A percentile compares a stretch with the other conserved stretches of the same genome.
Evolutionary conservation across 2,888 invertebrate genomes (phyloP).

Genomic region (Octonoba sinensis): DNA sequence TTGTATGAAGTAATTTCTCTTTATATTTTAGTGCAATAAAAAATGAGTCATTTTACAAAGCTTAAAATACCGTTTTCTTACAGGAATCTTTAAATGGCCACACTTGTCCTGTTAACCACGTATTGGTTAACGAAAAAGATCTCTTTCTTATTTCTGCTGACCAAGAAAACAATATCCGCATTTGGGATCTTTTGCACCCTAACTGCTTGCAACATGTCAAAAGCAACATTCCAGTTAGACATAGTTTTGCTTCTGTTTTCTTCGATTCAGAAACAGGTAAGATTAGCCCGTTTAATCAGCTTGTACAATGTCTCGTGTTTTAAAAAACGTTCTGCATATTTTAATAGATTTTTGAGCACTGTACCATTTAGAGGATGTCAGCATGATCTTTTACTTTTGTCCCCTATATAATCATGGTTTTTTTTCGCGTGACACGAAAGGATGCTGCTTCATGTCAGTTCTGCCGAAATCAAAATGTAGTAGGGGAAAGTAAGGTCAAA

Average conservation of each 20-base stretch:
- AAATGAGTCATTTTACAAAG: too few species aligned
- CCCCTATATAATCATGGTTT: too few species aligned
- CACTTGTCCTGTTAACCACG: slow-evolving; percentile 78
- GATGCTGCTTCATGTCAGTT: too few species aligned
- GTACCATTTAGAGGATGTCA: too few species aligned
- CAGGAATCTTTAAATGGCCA: slow-evolving; percentile 75
- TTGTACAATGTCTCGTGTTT: not conserved
- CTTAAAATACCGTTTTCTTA: not conserved
- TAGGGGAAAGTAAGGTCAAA: too few species aligned
- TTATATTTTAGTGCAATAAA: too few species aligned
- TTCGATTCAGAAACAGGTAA: slow-evolving; percentile 33
- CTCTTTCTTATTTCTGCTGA: slow-evolving; percentile 81
- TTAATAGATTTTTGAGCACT: too few species aligned
- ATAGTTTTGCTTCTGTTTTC: slow-evolving; percentile 8
- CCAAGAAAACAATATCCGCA: slow-evolving; percentile 80
- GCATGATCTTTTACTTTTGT: too few species aligned
- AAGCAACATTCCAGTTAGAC: slow-evolving; percentile 13
- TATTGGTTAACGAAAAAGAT: slow-evolving; percentile 79
- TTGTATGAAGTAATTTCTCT: too few species aligned
- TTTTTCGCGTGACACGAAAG: too few species aligned
- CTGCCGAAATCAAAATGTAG: too few species aligned
- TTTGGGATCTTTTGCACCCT: slow-evolving; percentile 81
- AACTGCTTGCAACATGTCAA: slow-evolving; percentile 76
- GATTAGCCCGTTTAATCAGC: not conserved
- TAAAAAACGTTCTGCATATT: too few species aligned